phyloP scores from a whole-genome alignment of 1,140 invertebrate genomes.

The Mya arenaria region DNA sequence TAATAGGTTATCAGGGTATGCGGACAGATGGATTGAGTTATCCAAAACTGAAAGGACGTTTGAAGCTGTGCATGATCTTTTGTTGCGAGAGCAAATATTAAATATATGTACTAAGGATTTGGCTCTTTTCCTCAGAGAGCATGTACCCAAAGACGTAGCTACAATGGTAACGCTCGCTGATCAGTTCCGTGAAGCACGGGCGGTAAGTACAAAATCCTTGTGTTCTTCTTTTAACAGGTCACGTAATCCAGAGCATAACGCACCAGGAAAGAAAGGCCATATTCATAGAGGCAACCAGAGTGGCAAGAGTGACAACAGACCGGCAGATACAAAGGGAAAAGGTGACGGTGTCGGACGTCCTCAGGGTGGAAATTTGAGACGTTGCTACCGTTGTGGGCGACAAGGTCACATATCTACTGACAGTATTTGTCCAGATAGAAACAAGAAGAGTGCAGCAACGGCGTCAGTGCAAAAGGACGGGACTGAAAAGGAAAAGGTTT shows the following conservation, averaged over 20 bases:
- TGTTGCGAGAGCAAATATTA: constrained; percentile 31
- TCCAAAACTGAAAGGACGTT: not conserved
- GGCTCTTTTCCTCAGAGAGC: constrained; percentile 26
- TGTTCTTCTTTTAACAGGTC: not conserved
- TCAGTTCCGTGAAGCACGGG: constrained; percentile 45
- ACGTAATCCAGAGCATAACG: not conserved
- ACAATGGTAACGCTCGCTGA: constrained; percentile 52
- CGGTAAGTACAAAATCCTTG: not conserved
- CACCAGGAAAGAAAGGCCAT: too few relatives aligned
- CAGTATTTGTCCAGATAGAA: too few relatives aligned
- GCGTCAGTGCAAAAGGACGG: not conserved
- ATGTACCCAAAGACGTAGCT: constrained; percentile 24
- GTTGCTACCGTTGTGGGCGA: not conserved
- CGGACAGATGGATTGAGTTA: constrained; percentile 20
- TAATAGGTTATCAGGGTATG: constrained; percentile 14
- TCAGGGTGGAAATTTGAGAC: not conserved
- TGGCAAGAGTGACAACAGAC: not conserved
- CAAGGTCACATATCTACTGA: not conserved
- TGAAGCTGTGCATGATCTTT: constrained; percentile 2
- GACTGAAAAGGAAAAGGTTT: not conserved
- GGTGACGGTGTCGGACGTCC: not conserved
- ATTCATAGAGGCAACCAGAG: not conserved
- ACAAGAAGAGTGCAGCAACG: too few relatives aligned
- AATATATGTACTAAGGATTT: constrained; percentile 8
- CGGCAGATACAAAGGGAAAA: not conserved